Evolutionary conservation across 2,888 invertebrate species (phyloP), one percentile per base, ranked within the genome.

Genomic region (Cyclophora punctaria): DNA sequence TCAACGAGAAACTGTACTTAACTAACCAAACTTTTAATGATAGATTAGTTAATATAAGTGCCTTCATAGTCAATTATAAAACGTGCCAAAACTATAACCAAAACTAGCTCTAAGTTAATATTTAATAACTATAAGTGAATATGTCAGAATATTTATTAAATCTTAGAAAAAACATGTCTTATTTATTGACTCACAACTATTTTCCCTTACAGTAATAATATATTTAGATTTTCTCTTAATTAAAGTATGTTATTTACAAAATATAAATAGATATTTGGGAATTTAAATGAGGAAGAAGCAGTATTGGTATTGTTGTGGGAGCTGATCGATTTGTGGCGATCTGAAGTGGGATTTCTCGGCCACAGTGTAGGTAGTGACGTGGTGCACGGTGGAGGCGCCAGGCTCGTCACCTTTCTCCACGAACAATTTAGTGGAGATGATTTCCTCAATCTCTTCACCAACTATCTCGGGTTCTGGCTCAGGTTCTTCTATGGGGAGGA

Each of bases 281-380:
- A 44, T 53, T 73, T 73, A 86, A 59, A 84, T 69, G 56, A 86
- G 59, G 40, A 75, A 75, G 60, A 86, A 87, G 47, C 73, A 76
- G 56, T 88, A 88, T 49, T 87, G 86, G 76, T 84, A 74, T 58
- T 88, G 87, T 55, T 87, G 77, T 2, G 88, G 87, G 37, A 88
- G 58, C 37, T 66, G 72, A 50, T 83, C 80, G 41, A 83, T 75
- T 51, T 81, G 73, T 0, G 87, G 86, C 0, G 75, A 76, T 59
- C 66, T 82, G 50, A 80, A 87, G 53, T 84, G 82, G 0, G 85
- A 72, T 50, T 85, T 86, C 47, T 87, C 88, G 3, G 80, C 75
- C 3, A 87, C 56, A 0, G 85, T 83, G 57, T 87, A 87, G 0
- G 80, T 83, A 67, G 76, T 88, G 0, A 87, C 76, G 47, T 87